These are phyloP conservation scores for Ochotona princeps DNA, from an alignment of 2,113 vertebrate genomes.

Conservation along the genomic window DNA sequence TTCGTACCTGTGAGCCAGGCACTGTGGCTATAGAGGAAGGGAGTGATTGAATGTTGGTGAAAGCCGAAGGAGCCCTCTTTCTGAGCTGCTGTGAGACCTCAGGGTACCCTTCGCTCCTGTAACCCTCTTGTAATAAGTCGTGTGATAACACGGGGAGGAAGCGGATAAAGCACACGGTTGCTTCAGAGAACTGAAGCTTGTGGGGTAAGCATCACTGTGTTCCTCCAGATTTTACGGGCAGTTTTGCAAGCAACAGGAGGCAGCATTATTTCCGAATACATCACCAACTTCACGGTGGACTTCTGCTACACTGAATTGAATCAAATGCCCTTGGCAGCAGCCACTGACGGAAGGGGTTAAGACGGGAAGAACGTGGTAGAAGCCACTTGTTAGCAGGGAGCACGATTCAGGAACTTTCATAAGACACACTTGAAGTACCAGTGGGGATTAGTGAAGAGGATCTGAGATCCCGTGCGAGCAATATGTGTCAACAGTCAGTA, in stretches of 20 bases:
- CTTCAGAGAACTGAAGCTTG: background rate
- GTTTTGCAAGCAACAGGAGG: background rate
- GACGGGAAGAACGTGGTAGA: background rate
- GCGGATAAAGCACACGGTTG: background rate
- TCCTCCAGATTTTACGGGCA: constrained; percentile 20
- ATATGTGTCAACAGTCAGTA: background rate
- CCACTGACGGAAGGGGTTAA: background rate
- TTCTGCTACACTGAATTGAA: background rate
- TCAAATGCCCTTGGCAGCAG: background rate
- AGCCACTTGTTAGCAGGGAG: background rate
- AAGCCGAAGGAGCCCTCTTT: background rate
- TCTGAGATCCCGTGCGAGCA: background rate
- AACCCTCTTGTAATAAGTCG: background rate
- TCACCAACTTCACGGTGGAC: background rate
- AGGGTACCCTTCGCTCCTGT: background rate
- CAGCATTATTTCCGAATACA: background rate
- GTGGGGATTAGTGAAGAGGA: background rate
- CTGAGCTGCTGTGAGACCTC: background rate
- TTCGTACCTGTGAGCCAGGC: background rate
- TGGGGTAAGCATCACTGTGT: background rate
- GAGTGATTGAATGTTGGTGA: background rate
- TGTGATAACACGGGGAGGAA: background rate
- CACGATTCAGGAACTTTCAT: background rate
- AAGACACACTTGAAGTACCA: background rate
- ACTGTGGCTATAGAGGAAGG: background rate